Evolutionary conservation across 2,888 invertebrate genomes (phyloP).

Genomic region (Xanthorhoe designata): DNA sequence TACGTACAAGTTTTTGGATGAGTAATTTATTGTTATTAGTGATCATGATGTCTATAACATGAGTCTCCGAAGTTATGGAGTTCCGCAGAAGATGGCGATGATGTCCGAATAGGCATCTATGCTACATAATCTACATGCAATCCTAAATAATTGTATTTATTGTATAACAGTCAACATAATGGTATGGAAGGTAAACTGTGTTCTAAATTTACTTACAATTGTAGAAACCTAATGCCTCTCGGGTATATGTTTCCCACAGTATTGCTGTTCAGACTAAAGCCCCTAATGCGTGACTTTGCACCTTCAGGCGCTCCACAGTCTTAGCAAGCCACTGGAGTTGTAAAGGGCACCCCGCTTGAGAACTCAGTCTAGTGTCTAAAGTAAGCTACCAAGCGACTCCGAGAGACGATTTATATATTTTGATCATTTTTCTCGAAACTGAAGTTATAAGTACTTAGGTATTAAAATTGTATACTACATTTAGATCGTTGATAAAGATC

Average conservation of each 20-base stretch:
- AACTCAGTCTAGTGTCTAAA: slow-evolving; percentile 22
- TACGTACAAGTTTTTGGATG: too few species aligned
- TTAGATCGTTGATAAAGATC: too few species aligned
- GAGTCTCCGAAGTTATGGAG: too few species aligned
- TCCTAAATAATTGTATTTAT: too few species aligned
- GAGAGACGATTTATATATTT: neutral
- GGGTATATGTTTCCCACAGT: slow-evolving; percentile 16
- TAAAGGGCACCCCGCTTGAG: slow-evolving; percentile 31
- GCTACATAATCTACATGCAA: too few species aligned
- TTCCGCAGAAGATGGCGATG: too few species aligned
- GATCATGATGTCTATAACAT: too few species aligned
- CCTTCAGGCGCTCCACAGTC: slow-evolving; percentile 25
- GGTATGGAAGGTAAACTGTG: neutral
- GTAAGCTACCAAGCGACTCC: slow-evolving; percentile 16
- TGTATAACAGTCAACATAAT: too few species aligned
- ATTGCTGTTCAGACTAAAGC: slow-evolving; percentile 26
- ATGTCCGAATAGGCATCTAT: too few species aligned
- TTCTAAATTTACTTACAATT: slow-evolving; percentile 3
- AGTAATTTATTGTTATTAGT: too few species aligned
- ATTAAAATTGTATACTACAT: too few species aligned
- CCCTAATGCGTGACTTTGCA: slow-evolving; percentile 31
- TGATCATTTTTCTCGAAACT: neutral
- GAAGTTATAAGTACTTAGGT: too few species aligned
- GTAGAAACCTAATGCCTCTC: slow-evolving; percentile 16
- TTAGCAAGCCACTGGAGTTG: slow-evolving; percentile 26